Evolutionary conservation across 2,888 invertebrate genomes (phyloP), one percentile per base, ranked within the genome.

Genomic region (Clostera curtula): DNA sequence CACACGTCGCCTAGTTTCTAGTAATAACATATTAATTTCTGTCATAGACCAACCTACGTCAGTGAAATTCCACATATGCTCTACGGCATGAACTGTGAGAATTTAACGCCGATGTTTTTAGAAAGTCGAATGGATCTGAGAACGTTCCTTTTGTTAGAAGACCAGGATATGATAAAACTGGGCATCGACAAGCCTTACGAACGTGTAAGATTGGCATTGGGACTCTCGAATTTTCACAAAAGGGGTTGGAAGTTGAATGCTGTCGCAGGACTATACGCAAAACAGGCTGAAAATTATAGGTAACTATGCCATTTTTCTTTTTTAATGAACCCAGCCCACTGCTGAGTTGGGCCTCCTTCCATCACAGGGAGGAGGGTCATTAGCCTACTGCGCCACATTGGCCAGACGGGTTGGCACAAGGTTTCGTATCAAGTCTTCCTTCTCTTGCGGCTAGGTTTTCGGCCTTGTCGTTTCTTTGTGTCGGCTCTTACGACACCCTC

Each of bases 171-270:
- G 58, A 54, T 75, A 21, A 55, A 70, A 26, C 43, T 90, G 17
- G 89, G 89, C 16, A 74, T 91, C 9, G 67, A 79, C 3, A 75
- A 89, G 65, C 86, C 87, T 1, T 87, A 82, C 40, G 88, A 90
- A 49, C 73, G 88, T 36, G 80, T 85, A 36, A 75, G 87, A 49
- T 75, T 90, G 35, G 56, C 76, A 27, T 52, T 63, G 16, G 87
- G 87, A 0, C 50, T 90, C 23, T 70, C 83, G 25, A 82, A 75
- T 38, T 89, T 90, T 53, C 90, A 90, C 47, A 73, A 64, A 32
- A 76, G 80, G 40, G 71, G 79, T 1, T 90, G 87, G 86, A 85
- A 77, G 48, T 39, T 82, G 1, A 68, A 70, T 30, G 59, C 82
- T 4, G 82, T 84, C 0, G 63, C 73, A 1, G 84, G 82, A 5